phyloP scores from a whole-genome alignment of 2,797 vertebrate genomes.

The Psittacula echo region DNA sequence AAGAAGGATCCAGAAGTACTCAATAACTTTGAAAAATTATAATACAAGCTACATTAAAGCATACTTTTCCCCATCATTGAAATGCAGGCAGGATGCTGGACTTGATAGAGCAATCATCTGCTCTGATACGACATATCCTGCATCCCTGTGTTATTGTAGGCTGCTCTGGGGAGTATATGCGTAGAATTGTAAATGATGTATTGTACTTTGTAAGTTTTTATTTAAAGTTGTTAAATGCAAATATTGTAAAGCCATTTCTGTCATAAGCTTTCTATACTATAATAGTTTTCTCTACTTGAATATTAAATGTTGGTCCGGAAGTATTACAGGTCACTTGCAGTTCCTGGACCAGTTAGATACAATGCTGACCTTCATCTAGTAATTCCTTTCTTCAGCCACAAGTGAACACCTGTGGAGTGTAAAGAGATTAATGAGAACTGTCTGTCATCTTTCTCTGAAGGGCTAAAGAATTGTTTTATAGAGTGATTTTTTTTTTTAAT shows the following conservation, averaged over 20 bases:
- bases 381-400: background rate
- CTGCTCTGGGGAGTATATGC: background rate
- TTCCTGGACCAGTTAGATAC: background rate
- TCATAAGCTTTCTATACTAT: background rate
- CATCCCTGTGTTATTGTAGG: background rate
- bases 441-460: background rate
- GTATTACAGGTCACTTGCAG: background rate
- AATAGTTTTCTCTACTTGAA: background rate
- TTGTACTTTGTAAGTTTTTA: slow-evolving; percentile 11
- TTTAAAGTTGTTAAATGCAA: slow-evolving; percentile 18
- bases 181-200: slow-evolving; percentile 25
- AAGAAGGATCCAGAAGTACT: slow-evolving; percentile 9
- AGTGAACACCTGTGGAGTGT: background rate
- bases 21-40: slow-evolving; percentile 47
- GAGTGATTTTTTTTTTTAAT: background rate
- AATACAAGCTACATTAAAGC: background rate
- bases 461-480: background rate
- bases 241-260: slow-evolving; percentile 20
- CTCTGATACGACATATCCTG: background rate
- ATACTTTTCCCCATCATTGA: slow-evolving; percentile 8
- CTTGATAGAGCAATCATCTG: slow-evolving; percentile 13
- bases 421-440: background rate
- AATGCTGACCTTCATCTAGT: background rate
- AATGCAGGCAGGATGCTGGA: slow-evolving; percentile 14
- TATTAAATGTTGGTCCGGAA: background rate